Conservation (phyloP, 1,140 invertebrate genomes). For the Cylas formicarius region DNA sequence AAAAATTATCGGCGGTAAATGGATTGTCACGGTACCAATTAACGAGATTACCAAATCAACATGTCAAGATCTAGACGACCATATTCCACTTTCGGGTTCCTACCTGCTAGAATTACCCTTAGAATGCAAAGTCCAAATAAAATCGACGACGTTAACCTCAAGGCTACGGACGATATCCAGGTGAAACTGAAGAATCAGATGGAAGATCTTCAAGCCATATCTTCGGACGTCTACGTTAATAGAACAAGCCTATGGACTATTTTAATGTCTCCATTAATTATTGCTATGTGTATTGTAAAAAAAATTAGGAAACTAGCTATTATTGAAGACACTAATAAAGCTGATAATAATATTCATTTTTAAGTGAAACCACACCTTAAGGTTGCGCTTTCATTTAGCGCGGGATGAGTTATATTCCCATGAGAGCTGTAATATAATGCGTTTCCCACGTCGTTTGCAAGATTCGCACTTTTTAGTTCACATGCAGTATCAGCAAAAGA, state of each 20-base stretch:
- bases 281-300: too few species aligned
- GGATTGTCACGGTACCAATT: constrained; percentile 4
- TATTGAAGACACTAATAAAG: too few species aligned
- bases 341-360: too few species aligned
- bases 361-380: too few species aligned
- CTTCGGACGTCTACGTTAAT: constrained; percentile 2
- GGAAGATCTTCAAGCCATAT: constrained; percentile 1
- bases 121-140: constrained; percentile 6
- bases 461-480: too few species aligned
- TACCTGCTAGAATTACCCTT: constrained; percentile 8
- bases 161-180: neutral
- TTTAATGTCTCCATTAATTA: too few species aligned
- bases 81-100: constrained; percentile 4
- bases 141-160: constrained; percentile 8
- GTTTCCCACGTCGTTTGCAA: too few species aligned
- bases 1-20: constrained; percentile 12
- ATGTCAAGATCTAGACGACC: constrained; percentile 6
- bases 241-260: constrained; percentile 10
- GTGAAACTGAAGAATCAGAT: neutral
- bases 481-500: too few species aligned
- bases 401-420: too few species aligned
- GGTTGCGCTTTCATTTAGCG: too few species aligned
- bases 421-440: too few species aligned
- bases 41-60: neutral
- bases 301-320: too few species aligned